Percentiles rank a stretch among this genome's conserved stretches.
phyloP scores from a whole-genome alignment of 2,797 vertebrate species.

The Geotria australis region DNA sequence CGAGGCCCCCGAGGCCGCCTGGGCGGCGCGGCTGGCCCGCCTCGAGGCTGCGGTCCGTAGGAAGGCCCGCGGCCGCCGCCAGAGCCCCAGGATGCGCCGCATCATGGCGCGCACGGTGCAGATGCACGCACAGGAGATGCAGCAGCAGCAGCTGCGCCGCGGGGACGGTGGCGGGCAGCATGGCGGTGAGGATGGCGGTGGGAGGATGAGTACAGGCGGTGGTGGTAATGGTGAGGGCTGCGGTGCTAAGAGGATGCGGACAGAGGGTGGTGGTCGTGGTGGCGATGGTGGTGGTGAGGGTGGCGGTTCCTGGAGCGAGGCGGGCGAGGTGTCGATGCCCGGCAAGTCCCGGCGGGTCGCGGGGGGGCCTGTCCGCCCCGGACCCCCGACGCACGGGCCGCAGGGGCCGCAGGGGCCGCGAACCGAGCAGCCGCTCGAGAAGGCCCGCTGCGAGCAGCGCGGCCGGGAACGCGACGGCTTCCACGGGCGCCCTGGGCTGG shows the following conservation, averaged over 20 bases:
- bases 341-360: no score
- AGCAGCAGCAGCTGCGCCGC: neutral
- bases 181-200: accelerated
- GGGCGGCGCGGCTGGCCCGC: neutral
- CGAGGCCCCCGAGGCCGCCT: neutral
- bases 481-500: constrained; percentile 2
- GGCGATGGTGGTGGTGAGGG: no score
- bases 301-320: no score
- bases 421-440: no score
- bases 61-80: constrained; percentile 14
- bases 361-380: no score
- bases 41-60: constrained; percentile 4
- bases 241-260: no score
- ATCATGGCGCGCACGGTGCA: constrained; percentile 11
- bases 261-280: no score
- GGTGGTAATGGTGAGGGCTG: neutral
- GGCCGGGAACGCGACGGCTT: no score
- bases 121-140: constrained; percentile 1
- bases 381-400: no score
- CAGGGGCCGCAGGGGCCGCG: no score
- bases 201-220: no score
- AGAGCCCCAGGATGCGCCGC: constrained; percentile 6
- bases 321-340: no score
- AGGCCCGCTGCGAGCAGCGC: neutral
- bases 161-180: accelerated